Percentiles rank a stretch among this genome's conserved stretches.
These are phyloP conservation scores for Hemitrygon akajei DNA, from an alignment of 2,797 vertebrate species.

Conservation along the genomic window DNA sequence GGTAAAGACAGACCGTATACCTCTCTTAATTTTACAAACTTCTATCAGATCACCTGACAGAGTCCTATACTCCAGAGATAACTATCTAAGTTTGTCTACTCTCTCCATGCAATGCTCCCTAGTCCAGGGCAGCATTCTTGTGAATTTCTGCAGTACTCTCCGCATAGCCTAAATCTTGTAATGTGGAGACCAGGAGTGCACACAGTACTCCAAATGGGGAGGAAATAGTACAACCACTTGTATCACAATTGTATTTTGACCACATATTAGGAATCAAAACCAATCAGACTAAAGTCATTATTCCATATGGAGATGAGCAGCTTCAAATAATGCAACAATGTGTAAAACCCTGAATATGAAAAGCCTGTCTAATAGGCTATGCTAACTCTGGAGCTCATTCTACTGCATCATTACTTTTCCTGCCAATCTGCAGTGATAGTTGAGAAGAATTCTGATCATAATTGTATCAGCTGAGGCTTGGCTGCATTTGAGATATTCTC, in stretches of 20 bases:
- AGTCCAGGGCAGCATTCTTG: no score
- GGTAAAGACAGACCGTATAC: no score
- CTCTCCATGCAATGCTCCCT: no score
- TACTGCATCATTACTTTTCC: not conserved
- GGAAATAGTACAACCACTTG: not conserved
- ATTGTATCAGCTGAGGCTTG: not conserved
- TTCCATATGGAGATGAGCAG: not conserved
- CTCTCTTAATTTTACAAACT: no score
- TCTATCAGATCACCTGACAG: no score
- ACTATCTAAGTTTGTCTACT: no score
- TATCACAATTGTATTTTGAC: not conserved
- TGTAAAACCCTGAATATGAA: not conserved
- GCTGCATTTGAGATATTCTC: no score
- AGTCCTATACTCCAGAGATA: no score
- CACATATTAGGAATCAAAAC: not conserved
- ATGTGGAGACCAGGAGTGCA: no score
- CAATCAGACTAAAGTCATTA: not conserved
- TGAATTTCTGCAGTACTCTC: no score
- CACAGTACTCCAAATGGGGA: not conserved
- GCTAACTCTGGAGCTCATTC: not conserved
- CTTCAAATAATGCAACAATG: not conserved
- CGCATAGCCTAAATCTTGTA: no score
- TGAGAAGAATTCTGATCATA: not conserved
- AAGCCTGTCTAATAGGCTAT: not conserved
- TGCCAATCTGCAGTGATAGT: not conserved